A percentile compares a stretch with the other conserved stretches of the same genome.
These are phyloP conservation scores for Leptarthrus brevirostris DNA, from an alignment of 2,888 invertebrate species.

Conservation along the genomic window DNA sequence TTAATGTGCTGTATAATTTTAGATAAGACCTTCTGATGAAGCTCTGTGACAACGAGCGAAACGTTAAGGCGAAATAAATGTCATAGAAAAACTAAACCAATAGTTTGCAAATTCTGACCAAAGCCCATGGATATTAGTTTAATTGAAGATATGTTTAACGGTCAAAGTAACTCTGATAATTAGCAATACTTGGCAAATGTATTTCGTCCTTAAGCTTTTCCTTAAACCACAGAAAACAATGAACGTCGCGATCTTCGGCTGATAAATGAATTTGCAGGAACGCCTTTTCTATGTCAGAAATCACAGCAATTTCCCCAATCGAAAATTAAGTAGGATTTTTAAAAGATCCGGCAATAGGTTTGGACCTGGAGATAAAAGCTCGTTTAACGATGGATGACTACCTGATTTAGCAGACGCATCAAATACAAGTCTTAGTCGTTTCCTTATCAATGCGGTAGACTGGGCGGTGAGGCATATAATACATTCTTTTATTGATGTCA, in stretches of 20 bases:
- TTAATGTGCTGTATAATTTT: too few relatives aligned
- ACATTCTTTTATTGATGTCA: neutral
- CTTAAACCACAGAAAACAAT: slow-evolving; percentile 54
- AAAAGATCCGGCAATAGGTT: slow-evolving; percentile 48
- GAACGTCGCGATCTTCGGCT: slow-evolving; percentile 51
- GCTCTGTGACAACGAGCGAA: too few relatives aligned
- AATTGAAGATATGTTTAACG: too few relatives aligned
- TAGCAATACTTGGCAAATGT: neutral
- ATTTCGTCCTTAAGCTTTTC: slow-evolving; percentile 10
- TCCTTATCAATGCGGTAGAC: neutral
- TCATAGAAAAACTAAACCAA: too few relatives aligned
- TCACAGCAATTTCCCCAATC: slow-evolving; percentile 53
- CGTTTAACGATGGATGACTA: neutral
- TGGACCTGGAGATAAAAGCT: neutral
- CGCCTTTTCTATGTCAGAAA: slow-evolving; percentile 54
- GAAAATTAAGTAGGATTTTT: slow-evolving; percentile 51
- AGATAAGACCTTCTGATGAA: too few relatives aligned
- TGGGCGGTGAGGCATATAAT: slow-evolving; percentile 6
- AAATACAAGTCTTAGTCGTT: neutral
- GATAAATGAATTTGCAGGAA: slow-evolving; percentile 53
- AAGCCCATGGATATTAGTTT: too few relatives aligned
- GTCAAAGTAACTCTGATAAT: too few relatives aligned
- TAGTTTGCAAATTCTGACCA: too few relatives aligned
- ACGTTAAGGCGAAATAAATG: too few relatives aligned
- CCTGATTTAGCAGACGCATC: neutral